phyloP scores from a whole-genome alignment of 2,113 vertebrate species.

The Anoura caudifer region DNA sequence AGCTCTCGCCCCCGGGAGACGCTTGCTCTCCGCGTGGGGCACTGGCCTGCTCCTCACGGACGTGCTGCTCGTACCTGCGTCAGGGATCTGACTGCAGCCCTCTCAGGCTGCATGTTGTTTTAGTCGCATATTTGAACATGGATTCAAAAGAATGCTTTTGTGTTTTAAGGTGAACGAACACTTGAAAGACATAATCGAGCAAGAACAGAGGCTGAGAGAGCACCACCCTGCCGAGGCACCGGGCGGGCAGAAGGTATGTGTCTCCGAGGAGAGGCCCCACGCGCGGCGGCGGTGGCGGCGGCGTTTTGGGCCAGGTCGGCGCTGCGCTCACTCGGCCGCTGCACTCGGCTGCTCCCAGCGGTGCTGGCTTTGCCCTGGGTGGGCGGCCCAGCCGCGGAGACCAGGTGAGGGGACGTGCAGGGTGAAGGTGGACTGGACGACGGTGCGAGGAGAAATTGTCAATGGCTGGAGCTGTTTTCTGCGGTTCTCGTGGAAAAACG shows the following conservation, averaged over 20 bases:
- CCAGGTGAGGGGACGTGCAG: neutral
- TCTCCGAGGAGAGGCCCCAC: neutral
- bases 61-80: neutral
- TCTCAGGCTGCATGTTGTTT: neutral
- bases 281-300: too few species aligned
- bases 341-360: neutral
- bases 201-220: slow-evolving; percentile 92
- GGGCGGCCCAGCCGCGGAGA: too few species aligned
- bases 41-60: neutral
- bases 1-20: neutral
- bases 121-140: neutral
- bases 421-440: neutral
- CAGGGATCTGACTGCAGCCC: neutral
- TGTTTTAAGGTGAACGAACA: slow-evolving; percentile 92
- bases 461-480: neutral
- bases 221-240: slow-evolving; percentile 85
- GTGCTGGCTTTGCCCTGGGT: neutral
- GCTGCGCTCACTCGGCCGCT: neutral
- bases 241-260: slow-evolving; percentile 90
- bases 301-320: neutral
- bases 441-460: neutral
- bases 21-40: neutral
- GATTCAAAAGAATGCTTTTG: slow-evolving; percentile 9
- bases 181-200: slow-evolving; percentile 92
- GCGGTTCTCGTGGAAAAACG: neutral